Conservation (phyloP, 2,113 vertebrate genomes). For the Thamnaconus septentrionalis region DNA sequence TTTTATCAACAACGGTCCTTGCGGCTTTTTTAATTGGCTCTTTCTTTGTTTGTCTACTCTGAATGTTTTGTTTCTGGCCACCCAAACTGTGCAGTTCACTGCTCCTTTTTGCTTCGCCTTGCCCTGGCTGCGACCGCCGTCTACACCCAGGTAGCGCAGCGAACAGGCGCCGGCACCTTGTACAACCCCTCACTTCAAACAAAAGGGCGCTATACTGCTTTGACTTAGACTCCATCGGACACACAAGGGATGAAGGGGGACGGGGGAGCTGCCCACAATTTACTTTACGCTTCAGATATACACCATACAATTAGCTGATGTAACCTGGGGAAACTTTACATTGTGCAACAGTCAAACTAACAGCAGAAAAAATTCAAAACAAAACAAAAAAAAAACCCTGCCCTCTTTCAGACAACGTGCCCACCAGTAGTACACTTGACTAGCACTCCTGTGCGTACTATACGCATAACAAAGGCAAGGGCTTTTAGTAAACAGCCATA, state of each 20-base stretch:
- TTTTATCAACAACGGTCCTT: too few relatives aligned
- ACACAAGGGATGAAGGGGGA: conserved; percentile 13
- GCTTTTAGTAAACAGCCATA: conserved; percentile 73
- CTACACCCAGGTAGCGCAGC: too few relatives aligned
- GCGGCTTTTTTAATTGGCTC: too few relatives aligned
- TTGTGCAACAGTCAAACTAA: conserved; percentile 15
- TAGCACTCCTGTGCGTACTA: conserved; percentile 45
- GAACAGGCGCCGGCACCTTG: too few relatives aligned
- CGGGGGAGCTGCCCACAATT: conserved; percentile 13
- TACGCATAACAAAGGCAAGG: conserved; percentile 63
- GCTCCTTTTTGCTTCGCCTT: too few relatives aligned
- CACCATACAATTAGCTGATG: conserved; percentile 19
- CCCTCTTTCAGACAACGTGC: conserved; percentile 7
- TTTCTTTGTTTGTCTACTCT: too few relatives aligned
- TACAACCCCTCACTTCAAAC: conserved; percentile 1
- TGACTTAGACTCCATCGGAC: too few relatives aligned
- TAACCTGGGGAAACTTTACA: conserved; percentile 25
- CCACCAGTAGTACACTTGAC: conserved; percentile 42
- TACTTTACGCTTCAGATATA: conserved; percentile 12
- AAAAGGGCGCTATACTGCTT: too few relatives aligned
- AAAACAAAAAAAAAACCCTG: not conserved
- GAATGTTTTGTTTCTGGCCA: too few relatives aligned
- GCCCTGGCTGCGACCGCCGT: too few relatives aligned
- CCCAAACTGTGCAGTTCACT: too few relatives aligned
- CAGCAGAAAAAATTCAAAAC: conserved; percentile 7